Evolutionary conservation across 1,140 invertebrate species (phyloP).

Genomic region (Atta texana): DNA sequence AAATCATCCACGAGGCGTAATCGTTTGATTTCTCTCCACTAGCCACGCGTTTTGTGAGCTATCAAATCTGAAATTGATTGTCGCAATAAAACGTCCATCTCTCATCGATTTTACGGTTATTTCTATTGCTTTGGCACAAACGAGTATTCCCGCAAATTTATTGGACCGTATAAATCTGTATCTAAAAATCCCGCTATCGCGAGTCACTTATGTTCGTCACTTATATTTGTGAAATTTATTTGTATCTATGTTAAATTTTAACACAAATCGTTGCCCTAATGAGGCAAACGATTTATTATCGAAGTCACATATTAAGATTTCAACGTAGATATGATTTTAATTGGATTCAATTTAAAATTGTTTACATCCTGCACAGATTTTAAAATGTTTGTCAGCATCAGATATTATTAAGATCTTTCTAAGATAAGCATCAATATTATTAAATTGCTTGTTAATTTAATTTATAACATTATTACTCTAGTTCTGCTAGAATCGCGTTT

Average conservation of each 20-base stretch:
- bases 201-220: not conserved
- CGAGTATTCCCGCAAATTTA: constrained; percentile 14
- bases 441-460: no score
- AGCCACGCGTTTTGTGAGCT: not conserved
- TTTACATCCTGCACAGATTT: no score
- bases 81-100: constrained; percentile 4
- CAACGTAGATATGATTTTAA: not conserved
- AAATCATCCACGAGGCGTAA: not conserved
- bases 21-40: constrained; percentile 20
- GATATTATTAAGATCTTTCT: no score
- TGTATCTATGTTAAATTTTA: not conserved
- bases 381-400: no score
- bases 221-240: not conserved
- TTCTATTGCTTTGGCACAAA: not conserved
- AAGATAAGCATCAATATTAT: no score
- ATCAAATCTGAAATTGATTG: constrained; percentile 4
- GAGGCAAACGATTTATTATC: not conserved
- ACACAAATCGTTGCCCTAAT: not conserved
- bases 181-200: not conserved
- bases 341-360: no score
- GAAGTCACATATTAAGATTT: not conserved
- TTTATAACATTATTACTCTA: no score
- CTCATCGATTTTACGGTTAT: not conserved
- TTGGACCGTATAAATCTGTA: constrained; percentile 19
- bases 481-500: no score